Evolutionary conservation across 2,113 vertebrate species (phyloP).

Genomic region (Vulpes lagopus): DNA sequence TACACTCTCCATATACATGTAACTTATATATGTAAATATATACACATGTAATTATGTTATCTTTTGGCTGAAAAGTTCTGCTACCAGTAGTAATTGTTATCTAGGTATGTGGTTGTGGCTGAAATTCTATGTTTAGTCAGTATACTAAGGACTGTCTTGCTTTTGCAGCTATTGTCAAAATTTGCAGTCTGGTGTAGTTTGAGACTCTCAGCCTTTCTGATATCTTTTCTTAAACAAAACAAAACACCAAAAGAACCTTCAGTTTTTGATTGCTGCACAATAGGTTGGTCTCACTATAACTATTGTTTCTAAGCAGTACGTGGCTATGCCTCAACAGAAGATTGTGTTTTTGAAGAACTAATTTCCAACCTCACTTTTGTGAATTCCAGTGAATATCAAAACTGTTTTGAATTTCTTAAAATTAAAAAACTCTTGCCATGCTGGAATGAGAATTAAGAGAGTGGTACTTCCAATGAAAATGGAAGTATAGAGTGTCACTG

Average conservation of each 20-base stretch:
- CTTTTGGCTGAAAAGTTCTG: neutral
- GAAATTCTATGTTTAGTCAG: neutral
- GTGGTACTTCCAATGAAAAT: neutral
- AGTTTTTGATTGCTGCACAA: neutral
- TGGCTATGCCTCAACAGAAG: neutral
- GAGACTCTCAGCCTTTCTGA: neutral
- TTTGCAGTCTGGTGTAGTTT: neutral
- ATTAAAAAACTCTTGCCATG: neutral
- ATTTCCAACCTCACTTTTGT: conserved; percentile 9
- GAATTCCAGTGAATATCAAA: neutral
- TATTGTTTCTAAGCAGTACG: neutral
- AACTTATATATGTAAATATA: neutral
- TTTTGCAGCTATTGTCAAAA: neutral
- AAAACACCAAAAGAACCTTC: neutral
- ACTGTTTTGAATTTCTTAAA: conserved; percentile 29
- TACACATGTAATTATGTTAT: neutral
- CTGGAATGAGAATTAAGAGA: neutral
- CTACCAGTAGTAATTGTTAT: neutral
- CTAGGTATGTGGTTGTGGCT: neutral
- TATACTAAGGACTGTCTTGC: neutral
- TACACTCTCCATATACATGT: neutral
- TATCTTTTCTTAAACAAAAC: neutral
- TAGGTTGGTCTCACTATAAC: neutral
- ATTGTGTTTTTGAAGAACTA: neutral
- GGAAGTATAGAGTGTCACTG: neutral